phyloP scores from a whole-genome alignment of 2,797 vertebrate species.

The Esox lucius region DNA sequence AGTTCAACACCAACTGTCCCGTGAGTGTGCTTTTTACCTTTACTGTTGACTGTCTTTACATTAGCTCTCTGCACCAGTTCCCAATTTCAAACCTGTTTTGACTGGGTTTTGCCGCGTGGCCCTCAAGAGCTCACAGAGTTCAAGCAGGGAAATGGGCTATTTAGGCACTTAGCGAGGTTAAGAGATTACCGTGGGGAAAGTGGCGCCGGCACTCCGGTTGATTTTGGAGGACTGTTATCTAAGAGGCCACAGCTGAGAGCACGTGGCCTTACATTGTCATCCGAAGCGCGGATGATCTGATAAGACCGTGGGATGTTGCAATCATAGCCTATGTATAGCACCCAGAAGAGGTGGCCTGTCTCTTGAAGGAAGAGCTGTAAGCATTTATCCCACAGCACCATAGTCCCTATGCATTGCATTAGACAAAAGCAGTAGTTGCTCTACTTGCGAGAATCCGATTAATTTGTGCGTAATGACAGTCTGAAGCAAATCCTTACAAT shows the following conservation, averaged over 20 bases:
- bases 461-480: background rate
- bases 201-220: background rate
- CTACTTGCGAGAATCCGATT: background rate
- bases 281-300: slow-evolving; percentile 10
- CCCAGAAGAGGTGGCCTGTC: background rate
- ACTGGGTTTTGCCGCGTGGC: slow-evolving; percentile 1
- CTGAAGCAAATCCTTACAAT: background rate
- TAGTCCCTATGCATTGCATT: background rate
- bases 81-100: slow-evolving; percentile 43
- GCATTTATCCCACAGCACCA: background rate
- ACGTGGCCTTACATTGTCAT: slow-evolving; percentile 16
- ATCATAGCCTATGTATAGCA: slow-evolving; percentile 11
- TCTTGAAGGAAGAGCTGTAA: background rate
- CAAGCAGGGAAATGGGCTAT: slow-evolving; percentile 28
- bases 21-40: slow-evolving; percentile 33
- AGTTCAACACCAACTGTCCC: slow-evolving; percentile 22
- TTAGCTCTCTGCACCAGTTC: slow-evolving; percentile 31
- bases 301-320: slow-evolving; percentile 19
- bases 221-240: slow-evolving; percentile 10
- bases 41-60: slow-evolving; percentile 26
- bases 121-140: slow-evolving; percentile 16
- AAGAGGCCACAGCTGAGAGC: slow-evolving; percentile 14
- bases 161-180: slow-evolving; percentile 18
- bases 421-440: background rate
- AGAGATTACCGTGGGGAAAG: background rate